phyloP scores from a whole-genome alignment of 2,113 vertebrate species.

The Oncorhynchus mykiss region DNA sequence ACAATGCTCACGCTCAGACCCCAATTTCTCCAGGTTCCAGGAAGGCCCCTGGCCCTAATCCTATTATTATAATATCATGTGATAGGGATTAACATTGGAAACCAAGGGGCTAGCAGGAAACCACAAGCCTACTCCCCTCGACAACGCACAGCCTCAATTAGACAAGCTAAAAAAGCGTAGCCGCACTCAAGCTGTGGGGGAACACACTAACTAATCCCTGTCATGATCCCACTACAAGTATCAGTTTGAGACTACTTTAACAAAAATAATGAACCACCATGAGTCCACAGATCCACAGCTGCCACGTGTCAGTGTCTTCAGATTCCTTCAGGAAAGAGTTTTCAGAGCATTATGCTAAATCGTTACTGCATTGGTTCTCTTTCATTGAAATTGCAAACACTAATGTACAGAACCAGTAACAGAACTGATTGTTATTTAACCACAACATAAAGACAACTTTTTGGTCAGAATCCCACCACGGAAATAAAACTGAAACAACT shows the following conservation, averaged over 20 bases:
- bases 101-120: neutral
- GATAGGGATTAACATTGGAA: conserved; percentile 29
- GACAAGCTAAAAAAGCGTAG: neutral
- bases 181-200: neutral
- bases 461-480: neutral
- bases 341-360: no score
- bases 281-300: neutral
- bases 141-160: neutral
- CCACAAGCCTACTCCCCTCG: no score
- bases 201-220: neutral
- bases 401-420: no score
- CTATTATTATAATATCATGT: conserved; percentile 42
- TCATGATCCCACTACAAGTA: conserved; percentile 5
- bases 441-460: no score
- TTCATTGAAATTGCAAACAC: no score
- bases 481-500: neutral
- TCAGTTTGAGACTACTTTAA: no score
- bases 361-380: no score
- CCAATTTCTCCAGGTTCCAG: neutral
- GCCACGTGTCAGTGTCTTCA: no score
- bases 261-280: no score
- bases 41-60: conserved; percentile 35
- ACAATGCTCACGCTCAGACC: conserved; percentile 14
- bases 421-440: no score
- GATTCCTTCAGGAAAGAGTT: no score